phyloP scores from a whole-genome alignment of 1,140 invertebrate genomes.

The Nomia melanderi region DNA sequence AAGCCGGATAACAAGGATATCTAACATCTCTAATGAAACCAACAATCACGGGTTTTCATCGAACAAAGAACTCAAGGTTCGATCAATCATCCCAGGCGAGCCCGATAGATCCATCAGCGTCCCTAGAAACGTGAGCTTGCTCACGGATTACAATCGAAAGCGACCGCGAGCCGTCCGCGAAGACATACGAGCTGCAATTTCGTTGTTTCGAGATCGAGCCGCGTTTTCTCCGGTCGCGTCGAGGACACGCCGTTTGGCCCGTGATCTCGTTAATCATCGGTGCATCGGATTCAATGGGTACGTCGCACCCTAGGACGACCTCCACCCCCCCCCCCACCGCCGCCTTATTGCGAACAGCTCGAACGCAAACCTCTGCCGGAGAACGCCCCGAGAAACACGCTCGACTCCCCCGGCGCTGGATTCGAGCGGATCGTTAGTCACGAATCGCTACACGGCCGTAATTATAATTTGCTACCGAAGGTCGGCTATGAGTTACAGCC shows the following conservation, averaged over 20 bases:
- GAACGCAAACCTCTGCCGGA: no score
- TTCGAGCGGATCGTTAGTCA: slow-evolving; percentile 32
- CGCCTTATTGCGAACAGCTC: no score
- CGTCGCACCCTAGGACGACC: neutral
- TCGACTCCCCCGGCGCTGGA: slow-evolving; percentile 7
- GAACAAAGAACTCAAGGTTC: neutral
- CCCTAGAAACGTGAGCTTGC: neutral
- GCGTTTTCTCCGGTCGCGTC: slow-evolving; percentile 12
- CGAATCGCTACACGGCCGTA: slow-evolving; percentile 18
- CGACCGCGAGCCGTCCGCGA: slow-evolving; percentile 20
- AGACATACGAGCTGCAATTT: slow-evolving; percentile 10
- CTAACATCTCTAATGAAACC: no score
- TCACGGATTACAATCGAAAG: neutral
- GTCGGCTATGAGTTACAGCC: slow-evolving; percentile 50
- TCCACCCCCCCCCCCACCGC: no score
- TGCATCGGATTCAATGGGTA: slow-evolving; percentile 14
- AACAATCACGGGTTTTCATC: neutral
- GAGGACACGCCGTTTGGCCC: slow-evolving; percentile 17
- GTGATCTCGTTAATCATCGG: slow-evolving; percentile 37
- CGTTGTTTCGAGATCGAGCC: slow-evolving; percentile 9
- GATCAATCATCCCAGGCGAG: no score
- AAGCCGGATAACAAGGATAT: no score
- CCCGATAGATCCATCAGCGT: neutral
- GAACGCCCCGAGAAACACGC: neutral
- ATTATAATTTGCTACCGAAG: slow-evolving; percentile 63